Percentiles rank a stretch among this genome's conserved stretches.
These are phyloP conservation scores for Oxyura jamaicensis DNA, from an alignment of 2,113 vertebrate species.

Conservation along the genomic window DNA sequence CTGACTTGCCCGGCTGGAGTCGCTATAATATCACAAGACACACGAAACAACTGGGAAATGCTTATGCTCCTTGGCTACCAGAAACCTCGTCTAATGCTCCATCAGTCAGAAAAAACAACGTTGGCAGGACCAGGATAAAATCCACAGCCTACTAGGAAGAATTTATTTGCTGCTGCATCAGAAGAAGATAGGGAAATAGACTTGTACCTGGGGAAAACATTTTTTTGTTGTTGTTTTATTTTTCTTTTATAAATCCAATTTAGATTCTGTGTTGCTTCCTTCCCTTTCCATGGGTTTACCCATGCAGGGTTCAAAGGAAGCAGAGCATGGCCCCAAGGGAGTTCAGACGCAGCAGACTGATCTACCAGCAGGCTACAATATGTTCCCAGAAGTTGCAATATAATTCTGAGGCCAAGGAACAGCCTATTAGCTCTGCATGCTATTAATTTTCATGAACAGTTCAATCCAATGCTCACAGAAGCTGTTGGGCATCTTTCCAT, in stretches of 20 bases:
- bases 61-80: neutral
- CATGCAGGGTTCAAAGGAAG: neutral
- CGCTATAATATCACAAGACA: neutral
- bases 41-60: neutral
- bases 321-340: neutral
- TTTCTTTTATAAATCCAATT: neutral
- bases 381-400: conserved; percentile 50
- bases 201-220: neutral
- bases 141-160: neutral
- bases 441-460: conserved; percentile 52
- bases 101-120: neutral
- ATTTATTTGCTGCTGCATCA: neutral
- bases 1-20: neutral
- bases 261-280: neutral
- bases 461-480: conserved; percentile 34
- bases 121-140: conserved; percentile 9
- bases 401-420: conserved; percentile 44
- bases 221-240: neutral
- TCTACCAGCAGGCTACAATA: conserved; percentile 49
- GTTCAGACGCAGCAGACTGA: conserved; percentile 47
- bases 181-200: neutral
- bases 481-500: conserved; percentile 44
- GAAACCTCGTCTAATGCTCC: neutral
- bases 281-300: neutral
- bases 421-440: conserved; percentile 59